A percentile compares a stretch with the other conserved stretches of the same genome.
phyloP scores from a whole-genome alignment of 2,888 invertebrate genomes.

The Chalcosyrphus nemorum region DNA sequence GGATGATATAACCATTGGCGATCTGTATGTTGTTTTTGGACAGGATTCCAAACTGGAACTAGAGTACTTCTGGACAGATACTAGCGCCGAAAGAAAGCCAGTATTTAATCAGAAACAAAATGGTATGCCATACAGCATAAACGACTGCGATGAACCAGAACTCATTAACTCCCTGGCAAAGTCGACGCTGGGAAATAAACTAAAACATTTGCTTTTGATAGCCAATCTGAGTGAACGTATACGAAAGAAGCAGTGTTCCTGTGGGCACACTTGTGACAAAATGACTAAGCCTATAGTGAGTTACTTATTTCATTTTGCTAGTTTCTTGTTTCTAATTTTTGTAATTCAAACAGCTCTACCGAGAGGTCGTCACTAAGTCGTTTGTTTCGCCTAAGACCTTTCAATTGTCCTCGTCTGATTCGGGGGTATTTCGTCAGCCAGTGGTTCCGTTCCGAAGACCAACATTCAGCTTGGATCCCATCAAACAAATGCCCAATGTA shows the following conservation, averaged over 20 bases:
- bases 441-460: constrained; percentile 78
- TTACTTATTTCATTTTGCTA: neutral
- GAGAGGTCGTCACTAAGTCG: constrained; percentile 75
- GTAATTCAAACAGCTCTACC: constrained; percentile 74
- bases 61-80: constrained; percentile 91
- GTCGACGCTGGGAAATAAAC: constrained; percentile 78
- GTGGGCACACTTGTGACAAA: constrained; percentile 81
- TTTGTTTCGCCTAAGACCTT: constrained; percentile 77
- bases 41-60: constrained; percentile 88
- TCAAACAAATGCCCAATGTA: constrained; percentile 78
- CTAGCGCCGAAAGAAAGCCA: constrained; percentile 75
- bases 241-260: constrained; percentile 79
- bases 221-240: constrained; percentile 81
- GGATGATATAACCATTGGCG: constrained; percentile 92
- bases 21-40: constrained; percentile 92
- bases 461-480: constrained; percentile 78
- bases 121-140: constrained; percentile 77
- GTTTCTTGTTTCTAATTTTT: constrained; percentile 1
- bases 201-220: constrained; percentile 81
- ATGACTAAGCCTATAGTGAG: constrained; percentile 76
- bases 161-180: constrained; percentile 76
- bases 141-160: constrained; percentile 77
- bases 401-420: constrained; percentile 65
- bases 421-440: constrained; percentile 77
- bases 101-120: constrained; percentile 72